These are phyloP conservation scores for Cheirogaleus medius DNA, from an alignment of 2,113 vertebrate species.

Conservation along the genomic window DNA sequence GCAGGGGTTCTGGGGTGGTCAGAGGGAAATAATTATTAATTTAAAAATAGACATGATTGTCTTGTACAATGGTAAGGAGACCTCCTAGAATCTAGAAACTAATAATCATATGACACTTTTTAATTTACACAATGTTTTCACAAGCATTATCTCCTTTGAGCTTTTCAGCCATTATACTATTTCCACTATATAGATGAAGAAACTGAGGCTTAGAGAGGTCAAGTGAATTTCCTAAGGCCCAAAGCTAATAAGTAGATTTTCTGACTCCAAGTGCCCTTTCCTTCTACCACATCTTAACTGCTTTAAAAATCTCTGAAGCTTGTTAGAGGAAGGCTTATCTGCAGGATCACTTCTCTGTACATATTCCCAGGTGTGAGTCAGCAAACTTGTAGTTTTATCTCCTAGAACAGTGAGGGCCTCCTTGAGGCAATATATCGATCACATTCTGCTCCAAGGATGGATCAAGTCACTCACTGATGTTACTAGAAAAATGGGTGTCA, in stretches of 20 bases:
- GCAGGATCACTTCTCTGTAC: neutral
- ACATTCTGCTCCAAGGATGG: neutral
- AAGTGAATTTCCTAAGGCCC: conserved; percentile 1
- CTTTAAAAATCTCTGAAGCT: conserved; percentile 10
- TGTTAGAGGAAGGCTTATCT: neutral
- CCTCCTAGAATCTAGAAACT: neutral
- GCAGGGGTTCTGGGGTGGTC: neutral
- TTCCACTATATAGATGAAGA: conserved; percentile 21
- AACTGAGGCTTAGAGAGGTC: neutral
- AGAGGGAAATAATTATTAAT: conserved; percentile 19
- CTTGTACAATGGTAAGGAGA: conserved; percentile 7
- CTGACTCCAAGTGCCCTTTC: neutral
- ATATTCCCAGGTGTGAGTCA: neutral
- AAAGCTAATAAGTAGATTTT: neutral
- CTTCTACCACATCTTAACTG: neutral
- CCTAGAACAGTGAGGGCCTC: neutral
- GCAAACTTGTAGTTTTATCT: neutral
- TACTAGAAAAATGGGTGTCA: neutral
- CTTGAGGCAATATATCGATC: neutral
- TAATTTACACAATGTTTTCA: neutral
- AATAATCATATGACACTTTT: neutral
- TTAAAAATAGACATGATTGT: conserved; percentile 3
- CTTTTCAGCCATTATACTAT: conserved; percentile 17
- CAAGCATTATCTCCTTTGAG: neutral
- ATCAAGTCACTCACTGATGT: neutral